Base-by-base conservation (phyloP, 2,888 invertebrate species). In the Cataglyphis rosenhaueri region DNA sequence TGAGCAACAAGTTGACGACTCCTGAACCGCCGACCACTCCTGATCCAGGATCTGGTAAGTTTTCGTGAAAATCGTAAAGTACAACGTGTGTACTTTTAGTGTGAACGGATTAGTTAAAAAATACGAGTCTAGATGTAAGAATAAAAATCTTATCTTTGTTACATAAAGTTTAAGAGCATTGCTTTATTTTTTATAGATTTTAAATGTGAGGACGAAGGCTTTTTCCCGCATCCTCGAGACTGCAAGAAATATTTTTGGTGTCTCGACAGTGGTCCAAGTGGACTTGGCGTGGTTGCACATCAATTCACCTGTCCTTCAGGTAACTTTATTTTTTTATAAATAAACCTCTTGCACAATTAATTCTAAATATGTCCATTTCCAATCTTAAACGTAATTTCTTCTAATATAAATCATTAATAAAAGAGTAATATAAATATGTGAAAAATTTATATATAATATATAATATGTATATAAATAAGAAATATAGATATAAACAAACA, bases 191-290 rank as follows among this genome's bases (percentile, higher is more conserved):
- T 12, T 70, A 21, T 21, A 97, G 98, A 97, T 93, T 98, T 98
- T 95, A 98, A 98, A 93, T 98, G 98, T 93, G 97, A 97, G 91
- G 98, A 98, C 87, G 98, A 98, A 95, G 98, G 98, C 3, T 98
- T 98, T 95, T 98, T 97, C 95, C 97, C 97, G 21, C 98, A 98
- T 95, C 98, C 98, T 0, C 96, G 97, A 59, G 98, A 98, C 94
- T 98, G 98, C 94, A 98, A 98, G 94, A 98, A 98, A 93, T 98
- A 98, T 93, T 98, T 98, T 95, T 98, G 98, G 98, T 98, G 98
- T 93, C 95, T 98, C 87, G 98, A 98, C 93, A 97, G 97, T 91
- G 98, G 98, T 3, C 97, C 98, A 0, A 97, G 98, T 0, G 97
- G 98, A 92, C 95, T 98, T 25, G 98, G 98, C 85, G 97, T 98